phyloP scores from a whole-genome alignment of 2,888 invertebrate species.

The Pseudococcus longispinus region DNA sequence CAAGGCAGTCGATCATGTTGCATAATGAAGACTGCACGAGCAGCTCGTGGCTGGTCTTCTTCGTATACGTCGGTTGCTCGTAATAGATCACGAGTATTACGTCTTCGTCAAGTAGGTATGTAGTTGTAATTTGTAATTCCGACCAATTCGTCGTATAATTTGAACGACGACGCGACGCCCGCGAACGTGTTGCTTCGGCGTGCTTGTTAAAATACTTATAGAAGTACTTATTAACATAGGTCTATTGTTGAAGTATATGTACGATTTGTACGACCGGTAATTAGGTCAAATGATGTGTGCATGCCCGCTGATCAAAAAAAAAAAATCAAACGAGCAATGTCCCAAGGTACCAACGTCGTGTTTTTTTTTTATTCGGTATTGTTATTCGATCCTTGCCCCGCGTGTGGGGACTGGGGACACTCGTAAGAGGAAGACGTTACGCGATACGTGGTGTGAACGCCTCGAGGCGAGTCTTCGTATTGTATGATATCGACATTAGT shows the following conservation, averaged over 20 bases:
- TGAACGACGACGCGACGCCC: neutral
- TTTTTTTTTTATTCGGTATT: neutral
- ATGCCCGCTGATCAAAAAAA: neutral
- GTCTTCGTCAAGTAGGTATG: neutral
- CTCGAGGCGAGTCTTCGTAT: neutral
- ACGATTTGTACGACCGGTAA: neutral
- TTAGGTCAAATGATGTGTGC: slow-evolving; percentile 15
- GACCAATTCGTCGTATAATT: neutral
- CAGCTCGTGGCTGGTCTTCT: neutral
- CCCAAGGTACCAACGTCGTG: neutral
- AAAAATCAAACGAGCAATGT: neutral
- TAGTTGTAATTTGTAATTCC: slow-evolving; percentile 6
- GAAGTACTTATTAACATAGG: slow-evolving; percentile 3
- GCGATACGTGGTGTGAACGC: neutral
- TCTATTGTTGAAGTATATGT: neutral
- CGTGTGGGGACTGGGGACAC: neutral
- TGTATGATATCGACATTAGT: neutral
- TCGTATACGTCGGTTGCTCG: no score
- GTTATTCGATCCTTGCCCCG: neutral
- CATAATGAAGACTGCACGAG: neutral
- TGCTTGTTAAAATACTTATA: slow-evolving; percentile 7
- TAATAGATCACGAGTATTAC: neutral
- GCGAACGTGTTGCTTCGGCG: neutral
- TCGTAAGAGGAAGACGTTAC: neutral
- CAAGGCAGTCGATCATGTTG: neutral